Percentiles rank a stretch among this genome's conserved stretches.
Conservation (phyloP, 2,888 invertebrate species). For the Andrena camellia region DNA sequence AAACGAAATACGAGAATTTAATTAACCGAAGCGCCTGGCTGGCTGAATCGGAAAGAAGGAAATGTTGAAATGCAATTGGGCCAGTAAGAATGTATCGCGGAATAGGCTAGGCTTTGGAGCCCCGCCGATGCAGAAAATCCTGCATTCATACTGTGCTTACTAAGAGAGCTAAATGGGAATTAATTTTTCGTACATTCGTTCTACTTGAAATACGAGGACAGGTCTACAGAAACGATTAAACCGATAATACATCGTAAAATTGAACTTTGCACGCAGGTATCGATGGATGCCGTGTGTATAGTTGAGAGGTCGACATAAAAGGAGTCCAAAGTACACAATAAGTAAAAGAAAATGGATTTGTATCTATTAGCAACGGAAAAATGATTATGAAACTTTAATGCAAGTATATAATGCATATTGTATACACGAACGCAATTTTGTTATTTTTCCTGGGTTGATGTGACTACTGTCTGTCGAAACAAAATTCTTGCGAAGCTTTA, state of each 20-base stretch:
- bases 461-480: too few species aligned
- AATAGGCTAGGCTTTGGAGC: not conserved
- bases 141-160: not conserved
- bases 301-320: too few species aligned
- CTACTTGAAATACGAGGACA: too few species aligned
- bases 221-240: too few species aligned
- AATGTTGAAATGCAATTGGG: constrained; percentile 12
- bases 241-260: too few species aligned
- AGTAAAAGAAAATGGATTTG: too few species aligned
- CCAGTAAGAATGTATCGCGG: constrained; percentile 4
- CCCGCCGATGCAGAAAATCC: not conserved
- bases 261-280: too few species aligned
- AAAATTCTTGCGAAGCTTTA: too few species aligned
- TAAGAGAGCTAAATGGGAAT: not conserved
- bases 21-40: constrained; percentile 41
- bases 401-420: not conserved
- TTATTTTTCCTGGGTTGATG: too few species aligned
- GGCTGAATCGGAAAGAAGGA: constrained; percentile 24
- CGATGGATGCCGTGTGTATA: too few species aligned
- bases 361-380: too few species aligned
- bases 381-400: not conserved
- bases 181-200: not conserved
- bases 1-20: constrained; percentile 44
- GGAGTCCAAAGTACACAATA: too few species aligned
- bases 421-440: not conserved